Base-by-base conservation (phyloP, 2,888 invertebrate genomes). In the Dynastes hyllus region DNA sequence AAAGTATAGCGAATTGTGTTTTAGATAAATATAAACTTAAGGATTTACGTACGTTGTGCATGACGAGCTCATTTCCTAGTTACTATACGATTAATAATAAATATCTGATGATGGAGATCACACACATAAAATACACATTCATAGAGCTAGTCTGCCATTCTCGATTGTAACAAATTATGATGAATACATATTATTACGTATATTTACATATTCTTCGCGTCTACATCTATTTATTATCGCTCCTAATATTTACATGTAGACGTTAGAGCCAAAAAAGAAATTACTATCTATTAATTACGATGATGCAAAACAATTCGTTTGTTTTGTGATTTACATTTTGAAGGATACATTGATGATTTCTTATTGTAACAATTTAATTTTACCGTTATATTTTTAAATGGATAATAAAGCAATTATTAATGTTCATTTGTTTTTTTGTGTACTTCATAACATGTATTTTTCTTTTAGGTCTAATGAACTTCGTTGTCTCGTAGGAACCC, bases 1-100 rank as follows among this genome's bases (percentile, higher is more conserved):
- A 84, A 84, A 81, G 81, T 85, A 85, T 86, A 87, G 86, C 85
- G 84, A 85, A 86, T 86, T 87, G 86, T 87, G 87, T 87, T 87
- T 86, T 87, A 86, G 83, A 80, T 81, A 55, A 55, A 76, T 78
- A 76, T 67, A 79, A 82, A 82, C 81, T 81, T 81, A 82, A 82
- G 80, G 77, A 82, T 81, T 80, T 69, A 69, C 50, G 69, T 81
- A 81, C 80, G 85, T 84, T 84, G 84, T 85, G 86, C 86, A 87
- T 86, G 86, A 84, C 83, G 81, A 85, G 86, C 86, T 87, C 87
- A 86, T 86, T 85, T 85, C 85, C 83, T 84, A 84, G 83, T 81
- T 81, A 83, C 80, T 81, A 83, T 78, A 63, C 63, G 29, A 63
- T 63, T 63, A 45, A 66, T 13, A n/a, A 66, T 51, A 29, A 51